Evolutionary conservation across 2,113 vertebrate genomes (phyloP), one percentile per base, ranked within the genome.

Genomic region (Misgurnus mizolepis): DNA sequence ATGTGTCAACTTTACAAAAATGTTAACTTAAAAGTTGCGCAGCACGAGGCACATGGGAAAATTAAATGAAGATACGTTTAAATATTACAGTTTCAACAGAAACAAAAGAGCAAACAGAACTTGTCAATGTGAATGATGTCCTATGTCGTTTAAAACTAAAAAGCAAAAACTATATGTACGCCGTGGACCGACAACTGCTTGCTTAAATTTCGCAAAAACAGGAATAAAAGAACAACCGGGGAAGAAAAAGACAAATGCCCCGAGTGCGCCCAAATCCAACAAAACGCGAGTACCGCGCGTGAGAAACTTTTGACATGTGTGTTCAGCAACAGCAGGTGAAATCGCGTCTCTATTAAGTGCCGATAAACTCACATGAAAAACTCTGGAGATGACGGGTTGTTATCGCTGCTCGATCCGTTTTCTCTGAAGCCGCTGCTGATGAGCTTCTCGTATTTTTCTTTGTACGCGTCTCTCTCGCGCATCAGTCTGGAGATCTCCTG

Each of bases 401-500:
- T 90, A 93, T 98, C 96, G 89, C 95, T 96, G 95, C 93, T 94
- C 82, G 95, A 96, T 82, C 95, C 96, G 94, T 96, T 97, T 96
- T 98, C 97, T 95, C 97, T 89, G 96, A 98, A 98, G 93, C 97
- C 97, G 90, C 92, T 97, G 94, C 95, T 96, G 94, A 99, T 94
- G 80, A 99, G 89, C 95, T 98, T 98, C 93, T 99, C 97, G 92
- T 98, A 98, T 81, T 98, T 98, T 90, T 98, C 97, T 92, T 99
- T 99, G 97, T 98, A 99, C 92, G 95, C 96, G 95, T 98, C 97
- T 92, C 97, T 93, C 93, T 98, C 96, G 90, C 97, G 95, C 90
- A 96, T 95, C 93, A 99, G 95, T 93, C 97, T 93, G 93, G 96
- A 95, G 94, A 99, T 96, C 94, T 99, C 97, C 92, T 97, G 95